These are phyloP conservation scores for Erannis defoliaria DNA, from an alignment of 2,888 invertebrate species.

Conservation along the genomic window DNA sequence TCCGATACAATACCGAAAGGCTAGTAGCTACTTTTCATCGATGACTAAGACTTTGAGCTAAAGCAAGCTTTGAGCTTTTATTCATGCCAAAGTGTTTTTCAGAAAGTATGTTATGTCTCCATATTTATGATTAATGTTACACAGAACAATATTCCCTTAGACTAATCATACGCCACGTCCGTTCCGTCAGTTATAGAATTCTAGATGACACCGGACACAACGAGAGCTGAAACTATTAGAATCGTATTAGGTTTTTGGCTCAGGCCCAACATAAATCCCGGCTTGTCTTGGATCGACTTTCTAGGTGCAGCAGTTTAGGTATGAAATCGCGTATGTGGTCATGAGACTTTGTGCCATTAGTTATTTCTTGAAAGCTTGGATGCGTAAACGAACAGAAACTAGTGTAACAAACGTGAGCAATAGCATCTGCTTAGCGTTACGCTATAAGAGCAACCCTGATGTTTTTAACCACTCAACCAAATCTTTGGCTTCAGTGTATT, in stretches of 20 bases:
- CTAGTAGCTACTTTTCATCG: no score
- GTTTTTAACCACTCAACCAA: no score
- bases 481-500: no score
- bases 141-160: neutral
- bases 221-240: conserved; percentile 13
- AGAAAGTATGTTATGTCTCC: no score
- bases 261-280: conserved; percentile 13
- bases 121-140: no score
- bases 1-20: no score
- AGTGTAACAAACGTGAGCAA: neutral
- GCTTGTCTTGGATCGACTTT: neutral
- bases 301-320: neutral
- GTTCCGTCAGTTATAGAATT: neutral
- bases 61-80: no score
- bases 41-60: no score
- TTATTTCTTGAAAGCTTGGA: conserved; percentile 3
- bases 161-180: conserved; percentile 3
- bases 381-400: neutral
- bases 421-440: no score
- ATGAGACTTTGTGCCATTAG: neutral
- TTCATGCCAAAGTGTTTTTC: no score
- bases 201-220: conserved; percentile 2
- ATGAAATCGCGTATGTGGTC: neutral
- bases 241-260: conserved; percentile 15
- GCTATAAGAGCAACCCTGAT: neutral